phyloP scores from a whole-genome alignment of 1,140 invertebrate genomes.

The Zaprionus vittiger region DNA sequence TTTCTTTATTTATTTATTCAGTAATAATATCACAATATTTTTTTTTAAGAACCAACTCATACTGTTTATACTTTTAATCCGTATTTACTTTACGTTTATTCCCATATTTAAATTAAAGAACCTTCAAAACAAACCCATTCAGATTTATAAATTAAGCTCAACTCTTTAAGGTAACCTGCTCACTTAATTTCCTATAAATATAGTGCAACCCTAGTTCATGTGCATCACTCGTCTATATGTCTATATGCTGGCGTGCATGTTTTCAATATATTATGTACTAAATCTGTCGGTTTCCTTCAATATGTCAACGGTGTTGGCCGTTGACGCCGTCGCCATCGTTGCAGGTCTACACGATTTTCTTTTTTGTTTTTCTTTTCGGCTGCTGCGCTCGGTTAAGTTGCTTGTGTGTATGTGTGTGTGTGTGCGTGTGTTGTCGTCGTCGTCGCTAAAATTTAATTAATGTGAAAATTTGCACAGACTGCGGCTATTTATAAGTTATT shows the following conservation, averaged over 20 bases:
- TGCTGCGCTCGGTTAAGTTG: conserved; percentile 29
- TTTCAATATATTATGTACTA: conserved; percentile 77
- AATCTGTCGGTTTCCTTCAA: conserved; percentile 84
- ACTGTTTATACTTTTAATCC: not conserved
- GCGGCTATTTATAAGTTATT: conserved; percentile 81
- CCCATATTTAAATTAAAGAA: too few relatives aligned
- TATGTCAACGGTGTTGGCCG: conserved; percentile 76
- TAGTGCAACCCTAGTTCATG: conserved; percentile 22
- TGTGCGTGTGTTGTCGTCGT: conserved; percentile 46
- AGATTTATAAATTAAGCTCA: too few relatives aligned
- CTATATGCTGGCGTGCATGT: conserved; percentile 29
- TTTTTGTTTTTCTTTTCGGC: conserved; percentile 32
- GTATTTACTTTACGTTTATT: not conserved
- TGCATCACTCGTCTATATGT: conserved; percentile 26
- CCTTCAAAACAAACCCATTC: too few relatives aligned
- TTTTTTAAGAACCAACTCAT: not conserved
- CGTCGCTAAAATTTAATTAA: conserved; percentile 80
- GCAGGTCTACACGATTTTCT: conserved; percentile 20
- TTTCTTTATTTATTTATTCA: too few relatives aligned
- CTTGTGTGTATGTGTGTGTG: conserved; percentile 35
- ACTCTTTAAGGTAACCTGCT: not conserved
- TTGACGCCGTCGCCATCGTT: conserved; percentile 43
- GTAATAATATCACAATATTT: not conserved
- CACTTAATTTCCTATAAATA: not conserved
- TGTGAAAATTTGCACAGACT: conserved; percentile 84